Evolutionary conservation across 2,113 vertebrate genomes (phyloP).

Genomic region (Solenodon paradoxus): DNA sequence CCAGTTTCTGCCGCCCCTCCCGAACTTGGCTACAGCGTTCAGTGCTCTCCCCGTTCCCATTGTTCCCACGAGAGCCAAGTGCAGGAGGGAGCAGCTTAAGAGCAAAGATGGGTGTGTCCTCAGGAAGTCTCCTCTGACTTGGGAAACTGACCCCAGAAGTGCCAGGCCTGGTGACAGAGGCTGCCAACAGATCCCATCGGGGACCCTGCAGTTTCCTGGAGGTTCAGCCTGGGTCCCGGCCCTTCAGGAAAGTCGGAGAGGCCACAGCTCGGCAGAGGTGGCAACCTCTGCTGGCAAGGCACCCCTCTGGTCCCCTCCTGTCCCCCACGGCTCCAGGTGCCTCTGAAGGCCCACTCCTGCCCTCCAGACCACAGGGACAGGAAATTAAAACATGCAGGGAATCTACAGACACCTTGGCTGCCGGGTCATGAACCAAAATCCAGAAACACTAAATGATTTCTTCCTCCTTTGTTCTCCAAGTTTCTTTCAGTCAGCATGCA

Average conservation of each 20-base stretch:
- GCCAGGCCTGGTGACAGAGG: too few relatives aligned
- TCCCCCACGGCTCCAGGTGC: background rate
- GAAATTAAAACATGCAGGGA: too few relatives aligned
- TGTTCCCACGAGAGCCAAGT: conserved; percentile 22
- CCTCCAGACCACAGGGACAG: background rate
- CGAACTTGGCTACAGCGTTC: background rate
- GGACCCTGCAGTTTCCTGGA: too few relatives aligned
- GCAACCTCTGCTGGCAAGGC: conserved; percentile 78
- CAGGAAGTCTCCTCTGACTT: background rate
- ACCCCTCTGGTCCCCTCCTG: background rate
- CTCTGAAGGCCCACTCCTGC: background rate
- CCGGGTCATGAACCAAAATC: background rate
- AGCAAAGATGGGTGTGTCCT: background rate
- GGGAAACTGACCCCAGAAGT: background rate
- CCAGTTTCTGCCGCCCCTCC: background rate
- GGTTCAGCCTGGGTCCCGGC: background rate
- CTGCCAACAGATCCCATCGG: too few relatives aligned
- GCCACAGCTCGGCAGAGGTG: rapidly evolving
- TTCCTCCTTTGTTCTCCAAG: background rate
- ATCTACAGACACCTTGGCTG: background rate
- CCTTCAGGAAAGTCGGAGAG: too few relatives aligned
- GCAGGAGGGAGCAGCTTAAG: background rate
- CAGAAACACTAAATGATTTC: too few relatives aligned
- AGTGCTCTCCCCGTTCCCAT: background rate
- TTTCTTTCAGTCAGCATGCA: background rate